Percentiles rank a stretch among this genome's conserved stretches.
Evolutionary conservation across 2,888 invertebrate genomes (phyloP).

Genomic region (Hermodice carunculata): DNA sequence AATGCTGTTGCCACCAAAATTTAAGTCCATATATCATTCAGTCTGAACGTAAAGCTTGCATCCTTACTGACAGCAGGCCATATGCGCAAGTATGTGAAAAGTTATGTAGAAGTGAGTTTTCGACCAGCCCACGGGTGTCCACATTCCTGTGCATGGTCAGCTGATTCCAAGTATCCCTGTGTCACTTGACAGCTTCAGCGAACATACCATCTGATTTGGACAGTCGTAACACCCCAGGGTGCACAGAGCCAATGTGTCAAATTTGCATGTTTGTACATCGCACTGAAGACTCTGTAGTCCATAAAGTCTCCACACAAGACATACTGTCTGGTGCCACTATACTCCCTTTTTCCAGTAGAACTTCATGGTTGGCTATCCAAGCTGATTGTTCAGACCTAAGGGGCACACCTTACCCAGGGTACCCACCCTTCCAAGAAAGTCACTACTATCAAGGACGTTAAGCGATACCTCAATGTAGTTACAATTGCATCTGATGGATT

Average conservation of each 20-base stretch:
- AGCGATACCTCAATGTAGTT: conserved; percentile 19
- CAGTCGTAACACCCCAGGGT: conserved; percentile 36
- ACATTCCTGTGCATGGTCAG: not conserved
- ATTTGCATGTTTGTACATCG: conserved; percentile 23
- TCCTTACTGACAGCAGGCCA: not conserved
- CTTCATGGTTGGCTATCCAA: conserved; percentile 37
- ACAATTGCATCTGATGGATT: conserved; percentile 35
- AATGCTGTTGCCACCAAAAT: too few relatives aligned
- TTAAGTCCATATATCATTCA: conserved; percentile 41
- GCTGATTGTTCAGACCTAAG: conserved; percentile 43
- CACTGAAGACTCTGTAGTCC: conserved; percentile 19
- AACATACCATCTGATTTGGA: conserved; percentile 15
- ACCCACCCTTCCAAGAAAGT: conserved; percentile 44
- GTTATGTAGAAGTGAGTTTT: not conserved
- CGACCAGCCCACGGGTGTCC: not conserved
- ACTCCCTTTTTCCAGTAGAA: conserved; percentile 31
- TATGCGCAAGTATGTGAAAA: not conserved
- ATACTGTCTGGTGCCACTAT: not conserved
- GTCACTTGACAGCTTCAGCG: conserved; percentile 1
- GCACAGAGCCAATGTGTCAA: conserved; percentile 37
- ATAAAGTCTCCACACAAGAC: not conserved
- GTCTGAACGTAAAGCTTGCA: not conserved
- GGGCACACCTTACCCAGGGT: conserved; percentile 38
- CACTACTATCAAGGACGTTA: conserved; percentile 39
- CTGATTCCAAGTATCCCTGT: not conserved